These are phyloP conservation scores for Ptychobarbus kaznakovi DNA, from an alignment of 2,797 vertebrate species.

Conservation along the genomic window DNA sequence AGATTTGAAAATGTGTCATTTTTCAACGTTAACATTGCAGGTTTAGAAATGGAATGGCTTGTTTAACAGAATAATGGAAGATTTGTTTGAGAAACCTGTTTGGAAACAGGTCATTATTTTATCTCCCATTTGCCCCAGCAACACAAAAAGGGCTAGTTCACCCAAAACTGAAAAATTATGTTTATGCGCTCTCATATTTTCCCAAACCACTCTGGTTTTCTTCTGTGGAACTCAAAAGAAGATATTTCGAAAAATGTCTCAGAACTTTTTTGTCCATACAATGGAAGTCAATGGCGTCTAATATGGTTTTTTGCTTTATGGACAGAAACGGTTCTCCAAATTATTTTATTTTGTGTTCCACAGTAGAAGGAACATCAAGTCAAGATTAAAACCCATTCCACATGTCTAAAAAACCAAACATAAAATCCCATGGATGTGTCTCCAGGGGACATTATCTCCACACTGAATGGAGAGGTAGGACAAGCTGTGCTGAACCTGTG, in stretches of 20 bases:
- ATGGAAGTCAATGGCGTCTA: too few species aligned
- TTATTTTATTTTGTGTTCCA: background rate
- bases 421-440: background rate
- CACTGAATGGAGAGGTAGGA: slow-evolving; percentile 22
- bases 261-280: background rate
- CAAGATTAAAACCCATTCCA: background rate
- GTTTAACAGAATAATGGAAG: background rate
- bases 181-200: background rate
- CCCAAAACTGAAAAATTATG: background rate
- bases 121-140: background rate
- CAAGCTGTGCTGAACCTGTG: slow-evolving; percentile 16
- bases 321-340: background rate
- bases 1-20: background rate
- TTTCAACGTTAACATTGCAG: background rate
- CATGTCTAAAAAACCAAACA: background rate
- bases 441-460: background rate
- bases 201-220: background rate
- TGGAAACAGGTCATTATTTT: background rate
- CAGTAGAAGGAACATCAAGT: background rate
- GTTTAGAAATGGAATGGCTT: background rate
- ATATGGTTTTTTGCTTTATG: background rate
- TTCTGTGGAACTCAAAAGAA: background rate
- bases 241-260: background rate
- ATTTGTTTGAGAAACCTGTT: background rate
- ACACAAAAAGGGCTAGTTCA: background rate